Conservation (phyloP, 2,113 vertebrate species). For the Rhabdomys dilectus region DNA sequence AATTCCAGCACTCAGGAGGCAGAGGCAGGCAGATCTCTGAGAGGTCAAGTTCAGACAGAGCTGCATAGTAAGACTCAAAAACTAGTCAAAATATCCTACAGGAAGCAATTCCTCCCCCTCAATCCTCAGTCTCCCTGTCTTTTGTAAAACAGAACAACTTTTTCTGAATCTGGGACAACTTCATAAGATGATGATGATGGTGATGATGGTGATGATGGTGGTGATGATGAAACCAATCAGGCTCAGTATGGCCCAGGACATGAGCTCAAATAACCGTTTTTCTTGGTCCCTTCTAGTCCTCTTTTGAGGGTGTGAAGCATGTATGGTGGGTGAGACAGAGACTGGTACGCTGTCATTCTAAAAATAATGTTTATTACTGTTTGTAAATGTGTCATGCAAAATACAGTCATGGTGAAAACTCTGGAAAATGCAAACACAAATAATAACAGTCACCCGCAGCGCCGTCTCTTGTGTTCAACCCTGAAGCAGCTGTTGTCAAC, state of each 20-base stretch:
- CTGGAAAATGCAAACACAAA: conserved; percentile 53
- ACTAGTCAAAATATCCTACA: neutral
- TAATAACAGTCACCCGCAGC: neutral
- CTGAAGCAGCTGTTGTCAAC: neutral
- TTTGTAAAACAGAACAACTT: neutral
- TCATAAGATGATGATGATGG: neutral
- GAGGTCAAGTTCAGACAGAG: neutral
- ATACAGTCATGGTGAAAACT: conserved; percentile 57
- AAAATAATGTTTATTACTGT: conserved; percentile 72
- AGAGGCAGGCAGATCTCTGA: neutral
- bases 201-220: too few species aligned
- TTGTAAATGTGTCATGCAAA: conserved; percentile 54
- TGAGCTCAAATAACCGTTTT: fast-evolving
- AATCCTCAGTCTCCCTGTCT: neutral
- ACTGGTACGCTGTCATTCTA: conserved; percentile 11
- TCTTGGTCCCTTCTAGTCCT: neutral
- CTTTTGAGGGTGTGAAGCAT: neutral
- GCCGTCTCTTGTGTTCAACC: neutral
- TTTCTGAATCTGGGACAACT: neutral
- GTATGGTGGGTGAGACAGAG: too few species aligned
- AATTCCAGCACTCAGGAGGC: neutral
- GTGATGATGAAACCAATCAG: neutral
- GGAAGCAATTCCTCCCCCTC: neutral
- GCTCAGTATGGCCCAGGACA: neutral
- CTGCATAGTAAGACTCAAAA: neutral